phyloP scores from a whole-genome alignment of 2,113 vertebrate genomes.

The Festucalex cinctus region DNA sequence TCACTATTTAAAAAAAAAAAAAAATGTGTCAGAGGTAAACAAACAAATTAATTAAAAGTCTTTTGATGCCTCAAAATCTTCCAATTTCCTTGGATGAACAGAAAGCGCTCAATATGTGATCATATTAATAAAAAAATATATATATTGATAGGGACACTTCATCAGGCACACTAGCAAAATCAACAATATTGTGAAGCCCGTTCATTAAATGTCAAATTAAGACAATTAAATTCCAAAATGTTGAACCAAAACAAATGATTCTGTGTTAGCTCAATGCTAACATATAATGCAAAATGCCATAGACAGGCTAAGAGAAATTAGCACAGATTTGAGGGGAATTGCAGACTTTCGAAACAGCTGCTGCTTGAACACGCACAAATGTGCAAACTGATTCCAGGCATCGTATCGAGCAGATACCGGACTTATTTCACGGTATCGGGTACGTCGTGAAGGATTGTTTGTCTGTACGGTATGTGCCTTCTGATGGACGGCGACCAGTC shows the following conservation, averaged over 20 bases:
- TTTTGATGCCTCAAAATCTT: neutral
- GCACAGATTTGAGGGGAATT: neutral
- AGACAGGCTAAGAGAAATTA: neutral
- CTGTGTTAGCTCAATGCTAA: neutral
- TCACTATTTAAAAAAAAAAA: conserved; percentile 1
- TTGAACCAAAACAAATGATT: neutral
- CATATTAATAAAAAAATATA: neutral
- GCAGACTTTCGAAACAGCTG: no score
- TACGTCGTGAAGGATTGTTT: no score
- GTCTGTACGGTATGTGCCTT: no score
- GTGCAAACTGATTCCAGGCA: no score
- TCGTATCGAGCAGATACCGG: no score
- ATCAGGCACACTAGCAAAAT: neutral
- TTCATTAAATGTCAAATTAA: no score
- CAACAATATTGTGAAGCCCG: neutral
- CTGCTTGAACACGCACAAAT: no score
- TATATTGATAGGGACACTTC: no score
- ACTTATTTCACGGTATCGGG: no score
- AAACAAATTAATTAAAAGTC: neutral
- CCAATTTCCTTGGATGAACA: neutral
- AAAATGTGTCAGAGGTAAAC: neutral
- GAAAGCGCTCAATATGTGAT: neutral
- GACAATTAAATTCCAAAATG: no score
- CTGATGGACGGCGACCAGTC: no score
- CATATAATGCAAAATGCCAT: no score